These are phyloP conservation scores for Bombus cullumanus DNA, from an alignment of 1,140 invertebrate genomes.

Conservation along the genomic window DNA sequence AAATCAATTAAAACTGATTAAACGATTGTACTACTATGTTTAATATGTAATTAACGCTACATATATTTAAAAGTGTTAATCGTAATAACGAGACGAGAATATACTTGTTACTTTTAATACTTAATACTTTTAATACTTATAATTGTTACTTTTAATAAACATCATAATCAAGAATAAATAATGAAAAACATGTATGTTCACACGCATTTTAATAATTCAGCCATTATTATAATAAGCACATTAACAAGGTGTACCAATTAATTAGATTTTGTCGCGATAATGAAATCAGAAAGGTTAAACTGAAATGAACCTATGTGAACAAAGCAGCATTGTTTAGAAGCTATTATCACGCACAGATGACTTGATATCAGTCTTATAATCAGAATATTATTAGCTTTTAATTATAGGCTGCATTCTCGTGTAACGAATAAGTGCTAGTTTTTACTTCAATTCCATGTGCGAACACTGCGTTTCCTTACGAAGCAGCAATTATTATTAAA, in stretches of 20 bases:
- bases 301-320: not conserved
- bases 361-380: not conserved
- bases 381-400: not conserved
- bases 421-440: too few species aligned
- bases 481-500: not conserved
- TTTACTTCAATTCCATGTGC: too few species aligned
- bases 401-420: not conserved
- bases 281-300: conserved; percentile 2
- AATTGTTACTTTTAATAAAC: too few species aligned
- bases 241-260: not conserved
- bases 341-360: not conserved
- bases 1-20: not conserved
- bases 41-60: not conserved
- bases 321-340: not conserved
- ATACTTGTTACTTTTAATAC: too few species aligned
- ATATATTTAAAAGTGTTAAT: too few species aligned
- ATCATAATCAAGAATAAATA: not conserved
- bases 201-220: too few species aligned
- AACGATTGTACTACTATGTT: not conserved
- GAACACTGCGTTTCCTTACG: not conserved
- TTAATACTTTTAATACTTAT: too few species aligned
- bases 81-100: too few species aligned
- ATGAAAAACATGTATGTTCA: not conserved
- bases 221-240: not conserved
- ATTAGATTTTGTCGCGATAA: not conserved